These are phyloP conservation scores for Menidia menidia DNA, from an alignment of 2,797 vertebrate species.

Conservation along the genomic window DNA sequence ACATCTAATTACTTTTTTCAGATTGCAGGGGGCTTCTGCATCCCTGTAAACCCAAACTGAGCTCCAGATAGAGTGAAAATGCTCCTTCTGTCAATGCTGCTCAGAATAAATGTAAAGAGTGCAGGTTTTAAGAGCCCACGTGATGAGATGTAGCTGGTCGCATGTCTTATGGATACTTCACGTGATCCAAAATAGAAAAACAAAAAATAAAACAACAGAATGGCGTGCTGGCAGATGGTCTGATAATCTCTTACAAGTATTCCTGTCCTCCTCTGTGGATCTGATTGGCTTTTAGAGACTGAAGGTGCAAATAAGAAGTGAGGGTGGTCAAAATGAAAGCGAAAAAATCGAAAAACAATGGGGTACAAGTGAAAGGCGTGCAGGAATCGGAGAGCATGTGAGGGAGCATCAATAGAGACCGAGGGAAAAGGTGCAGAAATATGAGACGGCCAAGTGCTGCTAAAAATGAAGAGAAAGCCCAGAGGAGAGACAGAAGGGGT, in stretches of 20 bases:
- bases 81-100: constrained; percentile 1
- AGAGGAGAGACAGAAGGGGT: constrained; percentile 49
- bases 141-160: constrained; percentile 3
- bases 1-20: constrained; percentile 43
- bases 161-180: constrained; percentile 29
- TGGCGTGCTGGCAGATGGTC: constrained; percentile 45
- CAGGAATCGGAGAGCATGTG: constrained; percentile 13
- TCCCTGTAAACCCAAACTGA: constrained; percentile 17
- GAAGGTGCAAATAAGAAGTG: constrained; percentile 9
- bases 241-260: constrained; percentile 38
- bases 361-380: constrained; percentile 14
- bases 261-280: constrained; percentile 33
- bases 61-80: constrained; percentile 6
- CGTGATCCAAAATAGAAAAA: constrained; percentile 12
- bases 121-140: neutral
- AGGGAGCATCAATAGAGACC: constrained; percentile 22
- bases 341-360: constrained; percentile 6
- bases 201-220: neutral
- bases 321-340: constrained; percentile 12
- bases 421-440: constrained; percentile 24
- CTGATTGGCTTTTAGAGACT: constrained; percentile 41
- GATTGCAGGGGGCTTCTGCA: constrained; percentile 2
- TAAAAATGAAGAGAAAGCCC: constrained; percentile 39
- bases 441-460: constrained; percentile 24
- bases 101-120: constrained; percentile 4